Evolutionary conservation across 1,140 invertebrate species (phyloP).

Genomic region (Euwallacea similis): DNA sequence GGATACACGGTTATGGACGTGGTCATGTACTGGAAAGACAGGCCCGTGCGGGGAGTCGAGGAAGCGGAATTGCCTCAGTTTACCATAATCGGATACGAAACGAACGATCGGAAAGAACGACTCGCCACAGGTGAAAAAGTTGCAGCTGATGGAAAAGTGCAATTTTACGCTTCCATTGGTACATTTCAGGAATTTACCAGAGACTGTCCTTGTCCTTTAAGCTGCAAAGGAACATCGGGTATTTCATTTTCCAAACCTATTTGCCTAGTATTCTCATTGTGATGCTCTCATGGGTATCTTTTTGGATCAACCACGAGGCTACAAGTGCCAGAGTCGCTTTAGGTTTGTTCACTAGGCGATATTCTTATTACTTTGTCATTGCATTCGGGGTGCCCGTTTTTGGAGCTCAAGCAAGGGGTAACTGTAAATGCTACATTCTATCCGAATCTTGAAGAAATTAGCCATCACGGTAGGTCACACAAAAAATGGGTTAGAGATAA

Average conservation of each 20-base stretch:
- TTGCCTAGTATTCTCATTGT: constrained; percentile 93
- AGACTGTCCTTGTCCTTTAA: constrained; percentile 91
- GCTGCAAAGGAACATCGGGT: constrained; percentile 86
- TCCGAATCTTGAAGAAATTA: background rate
- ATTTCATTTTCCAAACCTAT: constrained; percentile 94
- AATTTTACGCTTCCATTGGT: no score
- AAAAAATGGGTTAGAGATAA: no score
- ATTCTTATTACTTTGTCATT: no score
- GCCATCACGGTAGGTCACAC: no score
- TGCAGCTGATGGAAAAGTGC: no score
- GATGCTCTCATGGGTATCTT: constrained; percentile 93
- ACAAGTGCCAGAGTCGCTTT: constrained; percentile 72
- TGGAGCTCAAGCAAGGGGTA: no score
- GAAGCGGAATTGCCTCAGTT: constrained; percentile 95
- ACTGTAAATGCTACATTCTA: background rate
- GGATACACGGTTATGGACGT: constrained; percentile 96
- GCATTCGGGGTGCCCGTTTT: no score
- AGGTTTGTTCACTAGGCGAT: constrained; percentile 57
- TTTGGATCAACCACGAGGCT: constrained; percentile 93
- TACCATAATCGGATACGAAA: constrained; percentile 90
- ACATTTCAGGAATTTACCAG: constrained; percentile 77
- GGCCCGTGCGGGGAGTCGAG: constrained; percentile 88
- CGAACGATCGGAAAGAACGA: constrained; percentile 86
- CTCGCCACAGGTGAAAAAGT: constrained; percentile 67
- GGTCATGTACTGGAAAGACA: constrained; percentile 95